Conservation (phyloP, 1,140 invertebrate species). For the Aphidius gifuensis region DNA sequence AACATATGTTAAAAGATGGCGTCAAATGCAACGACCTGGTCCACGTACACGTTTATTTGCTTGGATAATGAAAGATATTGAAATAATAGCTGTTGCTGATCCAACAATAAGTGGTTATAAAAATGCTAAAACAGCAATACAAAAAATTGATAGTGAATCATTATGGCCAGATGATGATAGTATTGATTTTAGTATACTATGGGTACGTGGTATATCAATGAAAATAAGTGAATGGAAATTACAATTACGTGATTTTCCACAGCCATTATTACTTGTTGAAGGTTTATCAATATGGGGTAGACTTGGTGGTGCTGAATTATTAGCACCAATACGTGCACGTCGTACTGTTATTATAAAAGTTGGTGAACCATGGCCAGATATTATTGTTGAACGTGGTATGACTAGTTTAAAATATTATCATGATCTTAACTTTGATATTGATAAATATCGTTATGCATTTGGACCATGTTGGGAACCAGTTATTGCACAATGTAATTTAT, state of each 20-base stretch:
- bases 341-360: conserved; percentile 70
- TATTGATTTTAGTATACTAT: conserved; percentile 87
- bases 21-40: conserved; percentile 70
- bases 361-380: conserved; percentile 71
- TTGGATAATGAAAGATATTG: conserved; percentile 75
- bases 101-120: conserved; percentile 79
- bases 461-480: conserved; percentile 99
- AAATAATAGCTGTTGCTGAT: conserved; percentile 85
- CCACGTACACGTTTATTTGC: conserved; percentile 76
- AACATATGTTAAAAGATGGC: conserved; percentile 91
- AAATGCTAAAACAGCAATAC: conserved; percentile 70
- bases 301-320: conserved; percentile 85
- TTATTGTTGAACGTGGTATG: conserved; percentile 80
- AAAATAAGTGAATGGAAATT: conserved; percentile 83
- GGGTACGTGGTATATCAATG: conserved; percentile 83
- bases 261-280: conserved; percentile 81
- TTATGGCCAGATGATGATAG: conserved; percentile 90
- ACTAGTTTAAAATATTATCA: conserved; percentile 96
- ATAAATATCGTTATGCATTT: conserved; percentile 87
- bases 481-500: conserved; percentile 90
- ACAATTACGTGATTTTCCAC: conserved; percentile 92
- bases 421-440: conserved; percentile 92
- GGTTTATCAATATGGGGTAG: conserved; percentile 85
- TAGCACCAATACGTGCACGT: conserved; percentile 73
- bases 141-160: conserved; percentile 77